Base-by-base conservation (phyloP, 2,113 vertebrate genomes). In the Scomber scombrus region DNA sequence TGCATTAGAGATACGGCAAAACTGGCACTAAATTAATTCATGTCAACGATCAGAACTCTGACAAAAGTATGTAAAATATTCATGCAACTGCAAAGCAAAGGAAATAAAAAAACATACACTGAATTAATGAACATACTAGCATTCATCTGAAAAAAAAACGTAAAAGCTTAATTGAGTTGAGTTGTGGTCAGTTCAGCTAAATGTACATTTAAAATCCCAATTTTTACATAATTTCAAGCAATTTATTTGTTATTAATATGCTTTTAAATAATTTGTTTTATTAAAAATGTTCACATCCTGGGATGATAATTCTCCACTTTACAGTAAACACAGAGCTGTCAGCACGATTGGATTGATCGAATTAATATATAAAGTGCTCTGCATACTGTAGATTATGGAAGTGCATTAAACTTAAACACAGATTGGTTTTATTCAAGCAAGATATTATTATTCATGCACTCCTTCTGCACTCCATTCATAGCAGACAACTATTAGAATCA, bases 401-500 rank as follows among this genome's bases (percentile, higher is more conserved):
- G 40, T 73, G 52, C n/a, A 62, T 45, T 71, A 40, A 6, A 40
- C 34, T 40, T 45, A 65, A 75, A 66, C 13, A 52, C 51, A 51
- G 9, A 68, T 7, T 12, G 29, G 47, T 61, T 62, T 57, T 54
- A 61, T 79, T 72, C 34, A 63, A 31, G 56, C 65, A 19, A 78
- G 26, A 72, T 1, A 68, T 78, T 56, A 16, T 29, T 47, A 63
- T 49, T 6, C 46, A 31, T 50, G 63, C 45, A 46, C 49, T 85
- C 51, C 15, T 75, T 18, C 14, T 60, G 62, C 46, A 61, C 56
- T 85, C 69, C 57, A 14, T 71, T 61, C 34, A 57, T 51, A 71
- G 65, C 75, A 81, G 66, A 49, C n/a, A n/a, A 50, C 49, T 50
- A 63, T 74, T 81, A 82, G 31, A 71, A 62, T 71, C 64, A 73